Evolutionary conservation across 2,797 vertebrate species (phyloP).

Genomic region (Chromobotia macracanthus): DNA sequence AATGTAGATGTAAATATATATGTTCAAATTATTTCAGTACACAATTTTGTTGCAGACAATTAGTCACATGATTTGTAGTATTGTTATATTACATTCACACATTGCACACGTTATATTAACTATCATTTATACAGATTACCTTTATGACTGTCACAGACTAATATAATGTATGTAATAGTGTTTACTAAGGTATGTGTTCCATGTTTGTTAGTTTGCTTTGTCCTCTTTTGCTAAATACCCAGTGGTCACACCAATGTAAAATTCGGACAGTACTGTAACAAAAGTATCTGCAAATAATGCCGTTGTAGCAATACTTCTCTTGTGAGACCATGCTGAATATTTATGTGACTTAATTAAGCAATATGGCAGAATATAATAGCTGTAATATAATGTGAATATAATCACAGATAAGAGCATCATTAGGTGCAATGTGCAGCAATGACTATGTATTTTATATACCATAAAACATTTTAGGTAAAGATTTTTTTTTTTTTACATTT

Average conservation of each 20-base stretch:
- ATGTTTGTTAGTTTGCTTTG: neutral
- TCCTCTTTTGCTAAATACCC: neutral
- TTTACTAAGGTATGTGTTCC: neutral
- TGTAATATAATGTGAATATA: neutral
- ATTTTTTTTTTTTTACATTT: no score
- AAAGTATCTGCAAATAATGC: neutral
- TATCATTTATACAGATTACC: no score
- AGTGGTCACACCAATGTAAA: neutral
- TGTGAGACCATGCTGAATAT: neutral
- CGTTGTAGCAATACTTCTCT: neutral
- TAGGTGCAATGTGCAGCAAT: neutral
- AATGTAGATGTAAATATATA: no score
- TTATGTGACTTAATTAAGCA: neutral
- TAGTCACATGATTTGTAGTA: no score
- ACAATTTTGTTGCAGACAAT: no score
- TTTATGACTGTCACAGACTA: no score
- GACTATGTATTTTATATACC: neutral
- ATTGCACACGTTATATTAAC: no score
- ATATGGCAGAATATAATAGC: neutral
- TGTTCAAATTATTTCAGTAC: no score
- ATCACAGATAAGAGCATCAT: neutral
- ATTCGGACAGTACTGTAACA: no score
- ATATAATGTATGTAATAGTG: no score
- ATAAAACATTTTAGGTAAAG: no score
- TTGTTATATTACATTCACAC: no score